A percentile compares a stretch with the other conserved stretches of the same genome.
Evolutionary conservation across 1,140 invertebrate species (phyloP).

Genomic region (Leptinotarsa texana): DNA sequence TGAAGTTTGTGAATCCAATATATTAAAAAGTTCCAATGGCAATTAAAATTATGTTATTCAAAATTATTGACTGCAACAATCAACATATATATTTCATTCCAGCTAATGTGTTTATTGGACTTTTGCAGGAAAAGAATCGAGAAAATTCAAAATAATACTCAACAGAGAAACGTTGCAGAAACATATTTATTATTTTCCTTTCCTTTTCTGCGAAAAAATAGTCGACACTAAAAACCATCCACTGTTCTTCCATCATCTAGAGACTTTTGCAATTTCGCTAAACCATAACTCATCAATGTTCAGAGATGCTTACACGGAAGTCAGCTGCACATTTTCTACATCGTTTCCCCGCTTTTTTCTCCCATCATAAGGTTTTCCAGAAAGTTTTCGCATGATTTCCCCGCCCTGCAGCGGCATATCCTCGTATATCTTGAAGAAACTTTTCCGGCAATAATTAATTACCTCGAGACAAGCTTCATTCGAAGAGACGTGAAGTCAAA

Average conservation of each 20-base stretch:
- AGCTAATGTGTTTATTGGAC: too few species aligned
- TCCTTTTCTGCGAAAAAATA: too few species aligned
- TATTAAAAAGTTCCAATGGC: too few species aligned
- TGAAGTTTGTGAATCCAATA: too few species aligned
- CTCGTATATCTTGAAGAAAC: conserved; percentile 6
- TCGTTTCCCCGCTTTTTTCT: conserved; percentile 34
- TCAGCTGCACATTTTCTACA: conserved; percentile 48
- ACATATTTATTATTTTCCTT: too few species aligned
- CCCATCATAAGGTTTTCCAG: conserved; percentile 10
- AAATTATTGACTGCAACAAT: too few species aligned
- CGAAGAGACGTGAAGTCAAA: not conserved
- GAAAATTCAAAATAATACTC: too few species aligned
- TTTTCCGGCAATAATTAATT: conserved; percentile 19
- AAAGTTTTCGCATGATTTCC: conserved; percentile 33
- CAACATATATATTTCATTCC: too few species aligned
- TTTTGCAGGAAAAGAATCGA: too few species aligned
- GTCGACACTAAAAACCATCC: not conserved
- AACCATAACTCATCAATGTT: conserved; percentile 50
- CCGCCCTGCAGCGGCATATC: conserved; percentile 4
- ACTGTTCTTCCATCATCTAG: conserved; percentile 4
- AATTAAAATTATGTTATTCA: too few species aligned
- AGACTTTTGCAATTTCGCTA: conserved; percentile 20
- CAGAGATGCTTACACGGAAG: conserved; percentile 47
- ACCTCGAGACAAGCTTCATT: not conserved
- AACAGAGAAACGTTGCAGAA: too few species aligned